Percentiles rank a stretch among this genome's conserved stretches.
Evolutionary conservation across 2,797 vertebrate genomes (phyloP).

Genomic region (Mustela erminea): DNA sequence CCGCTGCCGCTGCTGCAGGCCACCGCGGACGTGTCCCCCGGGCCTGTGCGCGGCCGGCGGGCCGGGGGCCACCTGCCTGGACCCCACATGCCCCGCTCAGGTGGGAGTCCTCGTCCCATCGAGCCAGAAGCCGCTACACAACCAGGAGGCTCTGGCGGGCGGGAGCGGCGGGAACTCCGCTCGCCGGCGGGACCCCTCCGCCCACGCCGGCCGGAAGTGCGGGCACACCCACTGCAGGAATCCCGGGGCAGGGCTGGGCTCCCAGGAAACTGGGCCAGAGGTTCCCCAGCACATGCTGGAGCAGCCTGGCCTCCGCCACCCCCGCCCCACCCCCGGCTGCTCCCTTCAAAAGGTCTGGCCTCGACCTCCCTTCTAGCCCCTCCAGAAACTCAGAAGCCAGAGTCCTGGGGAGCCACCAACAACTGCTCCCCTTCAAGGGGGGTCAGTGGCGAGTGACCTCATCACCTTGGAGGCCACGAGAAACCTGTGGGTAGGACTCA

Average conservation of each 20-base stretch:
- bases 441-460: fast-evolving
- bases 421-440: fast-evolving
- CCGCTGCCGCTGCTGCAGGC: background rate
- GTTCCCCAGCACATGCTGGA: background rate
- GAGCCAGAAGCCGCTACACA: fast-evolving
- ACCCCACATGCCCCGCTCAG: background rate
- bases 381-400: background rate
- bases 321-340: fast-evolving
- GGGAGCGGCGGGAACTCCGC: background rate
- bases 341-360: background rate
- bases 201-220: slow-evolving; percentile 26
- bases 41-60: fast-evolving
- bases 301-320: background rate
- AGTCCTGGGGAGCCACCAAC: background rate
- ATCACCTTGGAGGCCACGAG: fast-evolving
- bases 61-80: background rate
- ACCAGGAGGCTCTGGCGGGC: background rate
- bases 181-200: background rate
- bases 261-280: slow-evolving; percentile 77
- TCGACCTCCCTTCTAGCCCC: too few species aligned
- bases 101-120: background rate
- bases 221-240: slow-evolving; percentile 79
- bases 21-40: fast-evolving
- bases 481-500: fast-evolving
- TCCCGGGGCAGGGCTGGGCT: slow-evolving; percentile 58